These are phyloP conservation scores for Atta cephalotes DNA, from an alignment of 1,140 invertebrate genomes.

Conservation along the genomic window DNA sequence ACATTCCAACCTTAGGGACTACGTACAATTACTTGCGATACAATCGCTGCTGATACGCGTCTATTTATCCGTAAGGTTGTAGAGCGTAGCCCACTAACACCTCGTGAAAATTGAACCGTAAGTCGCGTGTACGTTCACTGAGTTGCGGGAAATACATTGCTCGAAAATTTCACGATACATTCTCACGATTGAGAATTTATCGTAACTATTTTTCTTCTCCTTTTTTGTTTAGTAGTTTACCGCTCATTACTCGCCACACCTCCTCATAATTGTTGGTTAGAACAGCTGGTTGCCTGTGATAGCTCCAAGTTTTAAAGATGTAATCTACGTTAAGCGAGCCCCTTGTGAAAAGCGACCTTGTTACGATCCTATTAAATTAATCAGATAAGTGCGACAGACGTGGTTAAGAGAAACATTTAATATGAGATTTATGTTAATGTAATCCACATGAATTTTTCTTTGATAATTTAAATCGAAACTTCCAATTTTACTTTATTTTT, in stretches of 20 bases:
- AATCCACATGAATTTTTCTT: background rate
- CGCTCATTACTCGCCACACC: constrained; percentile 48
- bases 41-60: constrained; percentile 74
- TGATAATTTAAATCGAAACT: background rate
- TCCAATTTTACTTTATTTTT: background rate
- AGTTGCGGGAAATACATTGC: background rate
- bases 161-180: constrained; percentile 19
- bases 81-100: background rate
- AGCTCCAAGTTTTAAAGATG: constrained; percentile 44
- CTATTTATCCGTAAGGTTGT: constrained; percentile 76
- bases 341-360: constrained; percentile 30
- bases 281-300: constrained; percentile 37
- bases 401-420: constrained; percentile 23
- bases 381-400: constrained; percentile 45
- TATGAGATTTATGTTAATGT: constrained; percentile 17
- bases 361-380: constrained; percentile 52
- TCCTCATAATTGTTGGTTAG: constrained; percentile 39
- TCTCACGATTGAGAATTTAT: constrained; percentile 42
- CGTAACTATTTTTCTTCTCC: constrained; percentile 8
- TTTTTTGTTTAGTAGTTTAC: background rate
- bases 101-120: constrained; percentile 41
- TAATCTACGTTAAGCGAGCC: constrained; percentile 41
- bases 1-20: constrained; percentile 80
- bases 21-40: constrained; percentile 81
- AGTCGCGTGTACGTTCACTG: background rate